Base-by-base conservation (phyloP, 2,888 invertebrate species). In the Rhynchonema sp. region DNA sequence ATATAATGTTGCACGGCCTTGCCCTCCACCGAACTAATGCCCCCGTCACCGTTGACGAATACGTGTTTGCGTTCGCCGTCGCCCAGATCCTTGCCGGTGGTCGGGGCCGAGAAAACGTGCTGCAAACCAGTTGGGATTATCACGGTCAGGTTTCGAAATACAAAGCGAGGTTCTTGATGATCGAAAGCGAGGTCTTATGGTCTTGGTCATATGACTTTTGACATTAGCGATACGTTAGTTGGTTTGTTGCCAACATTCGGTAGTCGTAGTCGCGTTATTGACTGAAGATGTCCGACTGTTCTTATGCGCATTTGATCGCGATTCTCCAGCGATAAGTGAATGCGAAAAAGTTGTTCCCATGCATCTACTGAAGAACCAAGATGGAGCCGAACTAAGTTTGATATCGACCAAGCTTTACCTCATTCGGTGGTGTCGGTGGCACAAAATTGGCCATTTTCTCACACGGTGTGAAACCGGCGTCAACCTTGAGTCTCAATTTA, bases 1-100 rank as follows among this genome's bases (percentile, higher is more conserved):
- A 23, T 26, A 26, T 46, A 60, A 57, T 60, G 60, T 25, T 57
- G 27, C 20, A 60, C 1, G 6, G 60, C 60, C 17, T 52, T 57
- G 3, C 3, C 6, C 25, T 60, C 60, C 2, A 60, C 60, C 2
- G 56, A 49, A 26, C 17, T 17, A 23, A 30, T n/a, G 2, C 26
- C 22, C 2, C 26, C 56, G n/a, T 17, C 22, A 6, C 3, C 56
- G 23, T 28, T 56, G n/a, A 56, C 56, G 25, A 56, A 56, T 9
- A 28, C 30, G 38, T 56, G 6, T 25, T 28, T 56, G 2, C 30
- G 49, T 49, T 49, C 22, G 26, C 57, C 46, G 57, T 49, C 57
- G 22, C 57, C 49, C 57, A 46, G 26, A 1, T 26, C 3, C 27
- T 57, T 57, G 2, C 26, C 27, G 22, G 53, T 22, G 29, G n/a